Percentiles rank a stretch among this genome's conserved stretches.
Evolutionary conservation across 2,888 invertebrate species (phyloP).

Genomic region (Hirtodrosophila cameraria): DNA sequence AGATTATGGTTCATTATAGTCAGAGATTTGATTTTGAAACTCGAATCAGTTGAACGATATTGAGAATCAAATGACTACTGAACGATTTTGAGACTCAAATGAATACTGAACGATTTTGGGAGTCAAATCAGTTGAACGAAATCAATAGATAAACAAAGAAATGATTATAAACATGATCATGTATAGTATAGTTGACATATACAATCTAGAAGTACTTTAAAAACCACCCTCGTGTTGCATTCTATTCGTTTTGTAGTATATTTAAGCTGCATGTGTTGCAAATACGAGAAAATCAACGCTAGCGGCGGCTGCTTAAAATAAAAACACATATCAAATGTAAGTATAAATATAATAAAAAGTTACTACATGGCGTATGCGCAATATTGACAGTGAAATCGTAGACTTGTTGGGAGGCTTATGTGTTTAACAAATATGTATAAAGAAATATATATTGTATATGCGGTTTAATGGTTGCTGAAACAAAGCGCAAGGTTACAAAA

Average conservation of each 20-base stretch:
- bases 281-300: slow-evolving; percentile 37
- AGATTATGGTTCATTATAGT: no score
- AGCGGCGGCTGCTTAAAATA: slow-evolving; percentile 34
- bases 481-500: slow-evolving; percentile 73
- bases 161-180: no score
- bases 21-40: no score
- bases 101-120: no score
- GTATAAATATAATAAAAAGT: slow-evolving; percentile 43
- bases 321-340: slow-evolving; percentile 44
- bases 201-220: background rate
- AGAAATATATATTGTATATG: slow-evolving; percentile 21
- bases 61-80: no score
- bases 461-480: slow-evolving; percentile 75
- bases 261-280: slow-evolving; percentile 16
- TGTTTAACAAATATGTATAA: slow-evolving; percentile 43
- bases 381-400: slow-evolving; percentile 80
- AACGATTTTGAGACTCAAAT: no score
- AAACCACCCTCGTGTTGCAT: slow-evolving; percentile 5
- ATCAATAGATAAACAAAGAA: no score
- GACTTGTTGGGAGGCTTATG: slow-evolving; percentile 38
- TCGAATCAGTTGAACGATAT: no score
- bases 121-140: no score
- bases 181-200: background rate
- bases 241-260: slow-evolving; percentile 15
- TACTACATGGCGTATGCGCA: slow-evolving; percentile 62